A percentile compares a stretch with the other conserved stretches of the same genome.
Conservation (phyloP, 2,888 invertebrate genomes). For the Tuberolachnus salignus region DNA sequence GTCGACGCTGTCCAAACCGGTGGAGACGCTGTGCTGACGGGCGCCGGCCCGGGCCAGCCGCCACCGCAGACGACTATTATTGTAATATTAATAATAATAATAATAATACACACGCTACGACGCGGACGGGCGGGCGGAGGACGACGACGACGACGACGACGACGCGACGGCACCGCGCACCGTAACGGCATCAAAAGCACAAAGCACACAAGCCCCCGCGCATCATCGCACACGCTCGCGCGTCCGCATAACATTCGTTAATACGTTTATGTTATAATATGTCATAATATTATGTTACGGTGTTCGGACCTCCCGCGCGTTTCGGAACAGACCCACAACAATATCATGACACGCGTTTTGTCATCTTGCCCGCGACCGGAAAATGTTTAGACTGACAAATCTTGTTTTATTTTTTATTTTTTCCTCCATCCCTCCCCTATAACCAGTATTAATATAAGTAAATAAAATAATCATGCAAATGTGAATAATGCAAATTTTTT, state of each 20-base stretch:
- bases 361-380: slow-evolving; percentile 39
- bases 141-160: neutral
- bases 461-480: neutral
- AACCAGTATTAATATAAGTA: slow-evolving; percentile 40
- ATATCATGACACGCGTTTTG: neutral
- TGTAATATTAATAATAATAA: too few species aligned
- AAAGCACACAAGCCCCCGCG: too few species aligned
- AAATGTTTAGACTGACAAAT: slow-evolving; percentile 47
- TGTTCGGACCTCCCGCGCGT: neutral
- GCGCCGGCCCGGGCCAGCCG: neutral
- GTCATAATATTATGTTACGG: too few species aligned
- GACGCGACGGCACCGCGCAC: neutral
- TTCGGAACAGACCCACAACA: neutral
- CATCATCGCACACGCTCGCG: neutral
- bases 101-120: too few species aligned
- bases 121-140: neutral
- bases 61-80: neutral
- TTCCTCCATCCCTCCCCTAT: neutral
- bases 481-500: neutral
- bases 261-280: too few species aligned
- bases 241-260: too few species aligned
- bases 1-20: slow-evolving; percentile 59
- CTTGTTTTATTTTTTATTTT: slow-evolving; percentile 24
- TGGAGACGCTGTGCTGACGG: slow-evolving; percentile 60
- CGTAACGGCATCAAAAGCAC: neutral